Evolutionary conservation across 1,140 invertebrate species (phyloP).

Genomic region (Potamilus streckersoni): DNA sequence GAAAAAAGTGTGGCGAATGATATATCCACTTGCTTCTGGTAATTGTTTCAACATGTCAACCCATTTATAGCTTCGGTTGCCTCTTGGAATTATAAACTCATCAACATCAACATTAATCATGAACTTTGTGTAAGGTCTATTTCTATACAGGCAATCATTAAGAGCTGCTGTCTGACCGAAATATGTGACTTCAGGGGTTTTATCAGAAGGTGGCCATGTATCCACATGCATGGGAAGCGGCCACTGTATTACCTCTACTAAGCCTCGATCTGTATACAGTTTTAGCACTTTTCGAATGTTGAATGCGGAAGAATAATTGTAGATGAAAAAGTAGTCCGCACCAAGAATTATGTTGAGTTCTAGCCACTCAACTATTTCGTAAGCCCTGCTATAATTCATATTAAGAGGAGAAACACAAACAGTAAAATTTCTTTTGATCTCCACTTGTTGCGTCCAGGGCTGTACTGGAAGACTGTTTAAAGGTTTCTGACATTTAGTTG

Average conservation of each 20-base stretch:
- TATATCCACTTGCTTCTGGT: background rate
- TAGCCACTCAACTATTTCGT: conserved; percentile 90
- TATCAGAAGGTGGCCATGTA: conserved; percentile 28
- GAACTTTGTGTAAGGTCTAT: too few relatives aligned
- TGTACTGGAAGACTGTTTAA: conserved; percentile 9
- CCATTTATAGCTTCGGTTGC: too few relatives aligned
- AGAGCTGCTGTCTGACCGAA: too few relatives aligned
- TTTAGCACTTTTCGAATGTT: conserved; percentile 78
- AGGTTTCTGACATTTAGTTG: conserved; percentile 1
- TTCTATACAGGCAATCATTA: too few relatives aligned
- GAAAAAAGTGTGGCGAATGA: conserved; percentile 20
- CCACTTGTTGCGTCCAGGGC: background rate
- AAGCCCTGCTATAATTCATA: conserved; percentile 82
- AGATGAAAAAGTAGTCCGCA: conserved; percentile 89
- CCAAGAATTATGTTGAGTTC: conserved; percentile 90
- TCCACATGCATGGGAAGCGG: conserved; percentile 77
- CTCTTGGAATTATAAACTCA: too few relatives aligned
- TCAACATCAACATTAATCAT: too few relatives aligned
- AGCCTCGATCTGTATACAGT: conserved; percentile 73
- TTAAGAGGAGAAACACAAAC: conserved; percentile 95
- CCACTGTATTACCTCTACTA: conserved; percentile 88
- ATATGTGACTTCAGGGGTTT: too few relatives aligned
- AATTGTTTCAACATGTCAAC: too few relatives aligned
- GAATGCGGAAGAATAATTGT: conserved; percentile 88
- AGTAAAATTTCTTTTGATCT: conserved; percentile 72